Conservation (phyloP, 1,140 invertebrate species). For the Zaprionus kolodkinae region DNA sequence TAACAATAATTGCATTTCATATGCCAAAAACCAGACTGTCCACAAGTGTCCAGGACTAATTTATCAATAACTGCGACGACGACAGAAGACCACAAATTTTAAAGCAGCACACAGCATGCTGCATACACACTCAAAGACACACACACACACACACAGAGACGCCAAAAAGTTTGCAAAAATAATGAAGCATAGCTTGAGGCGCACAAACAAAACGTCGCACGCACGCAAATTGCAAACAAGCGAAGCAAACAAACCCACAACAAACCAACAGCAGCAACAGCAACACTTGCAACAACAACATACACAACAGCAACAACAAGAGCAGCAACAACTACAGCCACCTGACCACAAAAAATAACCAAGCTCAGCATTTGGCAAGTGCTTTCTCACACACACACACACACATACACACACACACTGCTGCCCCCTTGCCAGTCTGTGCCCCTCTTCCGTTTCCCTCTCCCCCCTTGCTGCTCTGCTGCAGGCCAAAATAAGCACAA, state of each 20-base stretch:
- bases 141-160: slow-evolving; percentile 10
- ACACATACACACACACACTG: background rate
- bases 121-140: background rate
- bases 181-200: slow-evolving; percentile 71
- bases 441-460: background rate
- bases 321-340: slow-evolving; percentile 38
- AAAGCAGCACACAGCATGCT: slow-evolving; percentile 15
- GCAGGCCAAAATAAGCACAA: slow-evolving; percentile 44
- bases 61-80: slow-evolving; percentile 67
- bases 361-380: slow-evolving; percentile 29
- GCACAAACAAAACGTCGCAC: slow-evolving; percentile 54
- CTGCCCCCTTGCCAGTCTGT: background rate
- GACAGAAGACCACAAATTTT: slow-evolving; percentile 14
- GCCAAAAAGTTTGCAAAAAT: slow-evolving; percentile 79
- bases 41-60: slow-evolving; percentile 77
- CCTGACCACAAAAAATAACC: slow-evolving; percentile 63
- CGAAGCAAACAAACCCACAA: slow-evolving; percentile 65
- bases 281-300: slow-evolving; percentile 27
- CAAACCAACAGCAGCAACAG: slow-evolving; percentile 42
- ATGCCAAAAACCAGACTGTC: slow-evolving; percentile 65
- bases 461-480: slow-evolving; percentile 2
- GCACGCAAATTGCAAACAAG: slow-evolving; percentile 68
- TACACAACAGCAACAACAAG: slow-evolving; percentile 23
- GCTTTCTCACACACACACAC: background rate
- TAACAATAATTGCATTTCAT: slow-evolving; percentile 79